Evolutionary conservation across 2,113 vertebrate genomes (phyloP), one percentile per base, ranked within the genome.

Genomic region (Sprattus sprattus): DNA sequence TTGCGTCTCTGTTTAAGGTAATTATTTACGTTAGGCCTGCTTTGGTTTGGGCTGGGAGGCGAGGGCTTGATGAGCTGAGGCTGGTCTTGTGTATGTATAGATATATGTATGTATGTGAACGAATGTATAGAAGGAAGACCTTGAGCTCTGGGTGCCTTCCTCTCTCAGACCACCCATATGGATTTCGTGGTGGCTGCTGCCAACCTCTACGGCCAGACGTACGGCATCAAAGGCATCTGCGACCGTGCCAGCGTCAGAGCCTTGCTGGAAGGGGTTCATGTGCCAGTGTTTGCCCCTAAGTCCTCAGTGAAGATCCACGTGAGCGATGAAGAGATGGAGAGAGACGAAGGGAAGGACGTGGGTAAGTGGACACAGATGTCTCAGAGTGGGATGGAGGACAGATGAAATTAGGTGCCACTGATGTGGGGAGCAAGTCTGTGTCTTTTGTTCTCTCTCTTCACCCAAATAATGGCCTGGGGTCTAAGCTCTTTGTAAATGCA

Each of bases 131-230:
- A 4, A 54, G 45, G 47, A 71, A 81, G 39, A 46, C 28, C 64
- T 32, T 71, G 25, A 71, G n/a, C 32, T 52, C 22, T 47, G 25
- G 6, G 45, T 71, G 64, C 25, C 25, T 71, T 13, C 25, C 28
- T 86, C 45, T 90, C 88, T 87, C 81, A 99, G 98, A 88, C 91
- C 25, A 89, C 88, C 0, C 96, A 98, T 85, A 85, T 97, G 92
- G 94, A 93, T 1, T 99, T 95, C 18, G 84, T 99, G 47, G 57
- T 95, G 89, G 95, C 96, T 0, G 95, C 97, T 45, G 96, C 97
- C 49, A 95, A 93, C 86, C 93, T 99, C 49, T 97, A 96, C 18
- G 96, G 94, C 28, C 93, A 94, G 82, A 94, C 87, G 6, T 93
- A 97, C 6, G 91, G 92, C 1, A 90, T 99, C 10, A 18, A 78